Conservation (phyloP, 2,113 vertebrate genomes). For the Balaeniceps rex region DNA sequence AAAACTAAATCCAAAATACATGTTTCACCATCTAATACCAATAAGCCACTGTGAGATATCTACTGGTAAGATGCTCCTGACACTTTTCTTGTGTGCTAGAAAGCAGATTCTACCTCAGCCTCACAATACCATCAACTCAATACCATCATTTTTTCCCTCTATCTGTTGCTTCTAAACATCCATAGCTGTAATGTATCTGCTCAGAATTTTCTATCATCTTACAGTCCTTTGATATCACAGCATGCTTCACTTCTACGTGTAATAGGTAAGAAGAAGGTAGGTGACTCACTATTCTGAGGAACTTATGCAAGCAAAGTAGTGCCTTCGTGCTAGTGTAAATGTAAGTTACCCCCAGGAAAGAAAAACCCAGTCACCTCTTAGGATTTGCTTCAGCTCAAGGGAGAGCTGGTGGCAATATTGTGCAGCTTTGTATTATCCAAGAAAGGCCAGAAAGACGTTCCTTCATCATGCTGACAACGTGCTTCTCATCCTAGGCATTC, state of each 20-base stretch:
- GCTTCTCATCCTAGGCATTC: neutral
- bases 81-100: neutral
- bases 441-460: neutral
- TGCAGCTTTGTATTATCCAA: neutral
- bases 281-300: neutral
- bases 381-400: neutral
- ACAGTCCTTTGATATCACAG: neutral
- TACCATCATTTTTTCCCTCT: neutral
- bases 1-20: neutral
- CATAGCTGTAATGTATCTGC: neutral
- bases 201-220: neutral
- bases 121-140: neutral
- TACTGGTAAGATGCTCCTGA: neutral
- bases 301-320: neutral
- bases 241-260: neutral
- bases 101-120: neutral
- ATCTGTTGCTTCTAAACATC: neutral
- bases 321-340: neutral
- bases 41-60: neutral
- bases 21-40: neutral
- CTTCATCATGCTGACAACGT: neutral
- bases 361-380: neutral
- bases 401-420: neutral
- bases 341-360: neutral
- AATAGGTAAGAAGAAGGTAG: neutral